Percentiles rank a stretch among this genome's conserved stretches.
These are phyloP conservation scores for Buteo buteo DNA, from an alignment of 2,113 vertebrate species.

Conservation along the genomic window DNA sequence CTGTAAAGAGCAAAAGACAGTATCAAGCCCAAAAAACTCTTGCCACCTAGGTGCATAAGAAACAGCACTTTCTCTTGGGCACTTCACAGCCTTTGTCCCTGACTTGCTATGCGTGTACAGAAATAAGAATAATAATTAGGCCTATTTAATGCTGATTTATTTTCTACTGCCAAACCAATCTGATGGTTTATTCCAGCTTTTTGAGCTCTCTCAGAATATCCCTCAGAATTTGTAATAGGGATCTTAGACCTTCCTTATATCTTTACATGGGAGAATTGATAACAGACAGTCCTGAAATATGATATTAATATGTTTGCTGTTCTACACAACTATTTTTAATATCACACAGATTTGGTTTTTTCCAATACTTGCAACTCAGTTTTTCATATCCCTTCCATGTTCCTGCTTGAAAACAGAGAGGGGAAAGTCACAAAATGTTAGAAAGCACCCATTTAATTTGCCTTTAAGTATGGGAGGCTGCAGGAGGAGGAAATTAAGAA, in stretches of 20 bases:
- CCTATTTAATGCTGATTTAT: background rate
- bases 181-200: background rate
- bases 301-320: background rate
- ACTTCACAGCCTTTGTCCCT: background rate
- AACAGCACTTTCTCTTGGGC: background rate
- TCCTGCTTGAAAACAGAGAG: background rate
- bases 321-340: background rate
- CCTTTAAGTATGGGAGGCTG: background rate
- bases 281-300: background rate
- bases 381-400: background rate
- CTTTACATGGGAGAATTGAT: background rate
- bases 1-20: background rate
- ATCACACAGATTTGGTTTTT: background rate
- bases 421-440: background rate
- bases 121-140: background rate
- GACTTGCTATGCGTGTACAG: background rate
- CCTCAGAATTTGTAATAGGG: background rate
- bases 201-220: background rate
- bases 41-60: background rate
- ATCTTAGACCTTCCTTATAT: background rate
- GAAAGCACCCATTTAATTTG: background rate
- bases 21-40: background rate
- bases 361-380: background rate
- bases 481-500: background rate
- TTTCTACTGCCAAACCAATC: background rate